These are phyloP conservation scores for Dendronephthya gigantea DNA, from an alignment of 64 coral and sea anemone species.

Conservation along the genomic window DNA sequence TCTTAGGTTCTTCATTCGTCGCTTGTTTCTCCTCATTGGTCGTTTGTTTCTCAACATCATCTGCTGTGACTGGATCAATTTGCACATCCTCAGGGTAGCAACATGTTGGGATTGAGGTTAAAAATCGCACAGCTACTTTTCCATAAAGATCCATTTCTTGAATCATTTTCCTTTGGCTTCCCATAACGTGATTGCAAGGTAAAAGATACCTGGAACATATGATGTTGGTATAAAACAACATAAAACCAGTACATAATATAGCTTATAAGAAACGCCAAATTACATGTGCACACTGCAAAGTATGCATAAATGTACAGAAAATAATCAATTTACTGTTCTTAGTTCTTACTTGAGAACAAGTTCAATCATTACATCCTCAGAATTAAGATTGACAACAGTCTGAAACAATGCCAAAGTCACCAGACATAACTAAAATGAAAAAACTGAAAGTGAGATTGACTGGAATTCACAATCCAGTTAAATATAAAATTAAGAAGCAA, in stretches of 20 bases:
- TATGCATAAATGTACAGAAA: background rate
- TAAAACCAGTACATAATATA: background rate
- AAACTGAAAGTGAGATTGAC: background rate
- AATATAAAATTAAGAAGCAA: no score
- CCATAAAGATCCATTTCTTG: slow-evolving; percentile 90
- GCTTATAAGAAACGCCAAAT: background rate
- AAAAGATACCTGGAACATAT: slow-evolving; percentile 52
- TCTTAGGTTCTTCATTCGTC: slow-evolving; percentile 4
- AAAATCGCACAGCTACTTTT: slow-evolving; percentile 76
- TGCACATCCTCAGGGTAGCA: slow-evolving; percentile 43
- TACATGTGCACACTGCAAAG: background rate
- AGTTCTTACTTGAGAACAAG: slow-evolving; percentile 84
- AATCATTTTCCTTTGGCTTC: slow-evolving; percentile 80
- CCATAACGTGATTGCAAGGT: slow-evolving; percentile 81
- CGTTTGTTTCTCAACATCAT: slow-evolving; percentile 22
- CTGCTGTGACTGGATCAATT: slow-evolving; percentile 9
- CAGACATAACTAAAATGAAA: slow-evolving; percentile 56
- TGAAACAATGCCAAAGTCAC: slow-evolving; percentile 82
- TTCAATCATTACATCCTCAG: slow-evolving; percentile 80
- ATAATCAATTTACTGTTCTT: background rate
- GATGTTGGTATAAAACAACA: background rate
- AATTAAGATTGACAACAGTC: slow-evolving; percentile 88
- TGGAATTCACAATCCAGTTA: background rate
- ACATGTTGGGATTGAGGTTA: slow-evolving; percentile 67
- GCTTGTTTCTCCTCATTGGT: background rate